A percentile compares a stretch with the other conserved stretches of the same genome.
phyloP scores from a whole-genome alignment of 2,888 invertebrate genomes.

The Cepaea hortensis region DNA sequence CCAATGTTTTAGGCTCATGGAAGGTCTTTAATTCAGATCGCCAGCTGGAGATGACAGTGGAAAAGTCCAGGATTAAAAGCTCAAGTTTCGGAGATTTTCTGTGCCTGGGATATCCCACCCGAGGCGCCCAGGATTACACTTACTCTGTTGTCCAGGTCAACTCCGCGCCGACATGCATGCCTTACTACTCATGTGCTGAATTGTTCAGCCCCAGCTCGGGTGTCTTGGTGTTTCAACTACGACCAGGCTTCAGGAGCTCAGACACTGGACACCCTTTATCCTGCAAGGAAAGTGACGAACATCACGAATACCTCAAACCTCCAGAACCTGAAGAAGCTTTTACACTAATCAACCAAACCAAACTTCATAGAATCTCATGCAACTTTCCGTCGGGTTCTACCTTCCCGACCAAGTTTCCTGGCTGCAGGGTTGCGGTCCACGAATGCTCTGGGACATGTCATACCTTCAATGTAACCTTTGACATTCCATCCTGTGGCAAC shows the following conservation, averaged over 20 bases:
- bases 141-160: slow-evolving; percentile 27
- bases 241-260: background rate
- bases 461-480: slow-evolving; percentile 1
- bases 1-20: slow-evolving; percentile 11
- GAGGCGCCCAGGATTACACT: background rate
- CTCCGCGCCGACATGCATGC: slow-evolving; percentile 10
- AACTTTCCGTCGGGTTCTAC: background rate
- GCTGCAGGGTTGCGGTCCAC: slow-evolving; percentile 18
- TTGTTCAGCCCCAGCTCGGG: slow-evolving; percentile 14
- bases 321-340: background rate
- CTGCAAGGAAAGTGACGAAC: background rate
- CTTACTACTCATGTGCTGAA: slow-evolving; percentile 28
- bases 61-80: background rate
- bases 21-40: background rate
- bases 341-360: slow-evolving; percentile 6
- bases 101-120: background rate
- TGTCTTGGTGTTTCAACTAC: slow-evolving; percentile 23
- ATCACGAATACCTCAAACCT: background rate
- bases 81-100: slow-evolving; percentile 8
- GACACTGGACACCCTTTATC: slow-evolving; percentile 19
- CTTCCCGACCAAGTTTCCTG: background rate
- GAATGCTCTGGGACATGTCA: slow-evolving; percentile 17
- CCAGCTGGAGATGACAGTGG: background rate
- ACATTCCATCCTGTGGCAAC: slow-evolving; percentile 23
- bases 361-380: slow-evolving; percentile 10